Evolutionary conservation across 92 coral and sea anemone genomes (phyloP).

Genomic region (Actinernus sp.): DNA sequence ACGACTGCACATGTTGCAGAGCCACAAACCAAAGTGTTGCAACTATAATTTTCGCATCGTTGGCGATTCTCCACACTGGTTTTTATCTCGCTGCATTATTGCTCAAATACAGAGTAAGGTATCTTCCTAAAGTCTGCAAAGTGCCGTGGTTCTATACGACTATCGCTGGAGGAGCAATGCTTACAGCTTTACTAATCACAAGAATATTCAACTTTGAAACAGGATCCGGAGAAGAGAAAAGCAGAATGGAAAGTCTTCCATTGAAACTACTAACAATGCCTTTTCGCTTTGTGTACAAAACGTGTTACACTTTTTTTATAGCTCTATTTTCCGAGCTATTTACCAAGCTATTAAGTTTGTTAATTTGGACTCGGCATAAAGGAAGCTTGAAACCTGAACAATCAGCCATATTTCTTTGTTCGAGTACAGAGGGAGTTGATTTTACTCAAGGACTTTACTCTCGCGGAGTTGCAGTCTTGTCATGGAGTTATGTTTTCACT

Average conservation of each 20-base stretch:
- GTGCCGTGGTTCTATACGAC: constrained; percentile 4
- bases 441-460: too few species aligned
- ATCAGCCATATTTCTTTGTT: too few species aligned
- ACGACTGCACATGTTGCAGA: constrained; percentile 20
- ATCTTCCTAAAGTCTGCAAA: background rate
- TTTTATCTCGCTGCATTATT: constrained; percentile 6
- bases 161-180: background rate
- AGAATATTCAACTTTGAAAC: background rate
- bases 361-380: background rate
- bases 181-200: constrained; percentile 6
- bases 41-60: background rate
- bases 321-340: background rate
- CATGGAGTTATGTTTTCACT: constrained; percentile 12
- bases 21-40: background rate
- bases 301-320: background rate
- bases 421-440: too few species aligned
- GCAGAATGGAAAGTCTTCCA: background rate
- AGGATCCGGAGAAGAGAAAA: background rate
- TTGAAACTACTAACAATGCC: constrained; percentile 10
- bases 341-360: background rate
- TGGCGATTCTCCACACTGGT: background rate
- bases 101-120: background rate
- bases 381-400: too few species aligned
- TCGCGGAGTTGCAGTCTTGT: constrained; percentile 3
- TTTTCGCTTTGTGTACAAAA: constrained; percentile 1